phyloP scores from a whole-genome alignment of 2,113 vertebrate species.

The Planiliza haematocheilus region DNA sequence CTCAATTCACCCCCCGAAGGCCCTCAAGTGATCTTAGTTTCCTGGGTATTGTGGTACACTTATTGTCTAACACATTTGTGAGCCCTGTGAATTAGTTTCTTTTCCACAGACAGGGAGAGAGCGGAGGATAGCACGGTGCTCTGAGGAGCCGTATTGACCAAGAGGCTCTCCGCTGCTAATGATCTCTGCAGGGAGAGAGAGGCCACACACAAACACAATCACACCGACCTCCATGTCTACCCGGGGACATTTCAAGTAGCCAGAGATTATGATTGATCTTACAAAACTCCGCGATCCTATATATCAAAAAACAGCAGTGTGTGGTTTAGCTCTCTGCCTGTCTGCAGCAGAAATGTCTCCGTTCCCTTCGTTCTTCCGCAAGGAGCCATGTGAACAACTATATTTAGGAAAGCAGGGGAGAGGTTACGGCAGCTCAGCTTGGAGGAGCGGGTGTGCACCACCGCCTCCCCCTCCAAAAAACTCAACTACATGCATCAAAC shows the following conservation, averaged over 20 bases:
- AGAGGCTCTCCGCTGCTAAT: slow-evolving; percentile 58
- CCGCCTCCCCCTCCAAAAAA: neutral
- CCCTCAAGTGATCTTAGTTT: slow-evolving; percentile 47
- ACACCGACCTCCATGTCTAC: neutral
- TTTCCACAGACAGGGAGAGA: slow-evolving; percentile 16
- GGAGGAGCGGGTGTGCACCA: slow-evolving; percentile 9
- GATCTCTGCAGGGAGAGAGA: slow-evolving; percentile 59
- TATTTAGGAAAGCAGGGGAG: slow-evolving; percentile 37
- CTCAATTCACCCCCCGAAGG: slow-evolving; percentile 46
- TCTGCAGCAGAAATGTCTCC: slow-evolving; percentile 29
- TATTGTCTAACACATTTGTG: slow-evolving; percentile 56
- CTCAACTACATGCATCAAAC: slow-evolving; percentile 42
- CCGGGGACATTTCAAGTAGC: slow-evolving; percentile 6
- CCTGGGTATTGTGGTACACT: slow-evolving; percentile 46
- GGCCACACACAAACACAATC: slow-evolving; percentile 20
- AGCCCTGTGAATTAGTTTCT: slow-evolving; percentile 58
- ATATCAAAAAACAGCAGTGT: slow-evolving; percentile 6
- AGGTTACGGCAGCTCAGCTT: slow-evolving; percentile 35
- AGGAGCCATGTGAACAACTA: slow-evolving; percentile 21
- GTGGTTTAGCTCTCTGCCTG: neutral
- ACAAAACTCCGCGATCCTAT: slow-evolving; percentile 7
- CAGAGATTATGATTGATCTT: slow-evolving; percentile 48
- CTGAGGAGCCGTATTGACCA: slow-evolving; percentile 57
- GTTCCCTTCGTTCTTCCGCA: slow-evolving; percentile 12
- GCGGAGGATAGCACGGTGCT: neutral